Evolutionary conservation across 2,797 vertebrate genomes (phyloP), one percentile per base, ranked within the genome.

Genomic region (Otolemur crassicaudatus): DNA sequence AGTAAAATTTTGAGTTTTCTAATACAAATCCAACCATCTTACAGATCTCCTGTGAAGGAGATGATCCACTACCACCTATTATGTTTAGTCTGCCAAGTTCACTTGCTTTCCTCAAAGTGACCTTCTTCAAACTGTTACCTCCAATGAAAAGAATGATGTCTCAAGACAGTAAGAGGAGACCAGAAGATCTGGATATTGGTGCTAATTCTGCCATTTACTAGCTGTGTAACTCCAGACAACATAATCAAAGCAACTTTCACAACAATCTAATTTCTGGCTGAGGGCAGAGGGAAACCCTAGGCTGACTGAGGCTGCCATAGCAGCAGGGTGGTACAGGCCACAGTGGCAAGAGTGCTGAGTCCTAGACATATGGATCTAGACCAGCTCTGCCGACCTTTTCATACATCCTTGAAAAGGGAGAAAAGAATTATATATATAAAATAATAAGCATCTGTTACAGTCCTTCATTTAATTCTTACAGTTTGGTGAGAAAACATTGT

Each of bases 391-490:
- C n/a, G 17, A 9, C 40, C 60, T 69, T 91, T 87, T 20, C 29
- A 29, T 69, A 76, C 58, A 73, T 14, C 8, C 53, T 70, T 90
- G 67, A 77, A 94, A 90, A 73, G 53, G 34, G 37, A 87, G 56
- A 81, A 80, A 63, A 91, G 84, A 96, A 92, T 93, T 83, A 81
- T 25, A 87, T 4, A 86, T 49, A 49, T 49, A 49, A 49, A 49
- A 14, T 63, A 81, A 63, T 65, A 88, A 87, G 31, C 56, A 70
- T 49, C 40, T 85, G 81, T 58, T 91, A 81, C 1, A 92, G 88
- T 34, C 53, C 63, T 87, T 94, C 82, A 95, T 72, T 91, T 94
- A 88, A 73, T 92, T 8, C 58, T 95, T 56, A 63, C 56, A 49
- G 90, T n/a, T 27, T 53, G 40, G 63, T 87, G 56, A 73, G 56